These are phyloP conservation scores for Monodelphis domestica DNA, from an alignment of 2,797 vertebrate genomes.

Conservation along the genomic window DNA sequence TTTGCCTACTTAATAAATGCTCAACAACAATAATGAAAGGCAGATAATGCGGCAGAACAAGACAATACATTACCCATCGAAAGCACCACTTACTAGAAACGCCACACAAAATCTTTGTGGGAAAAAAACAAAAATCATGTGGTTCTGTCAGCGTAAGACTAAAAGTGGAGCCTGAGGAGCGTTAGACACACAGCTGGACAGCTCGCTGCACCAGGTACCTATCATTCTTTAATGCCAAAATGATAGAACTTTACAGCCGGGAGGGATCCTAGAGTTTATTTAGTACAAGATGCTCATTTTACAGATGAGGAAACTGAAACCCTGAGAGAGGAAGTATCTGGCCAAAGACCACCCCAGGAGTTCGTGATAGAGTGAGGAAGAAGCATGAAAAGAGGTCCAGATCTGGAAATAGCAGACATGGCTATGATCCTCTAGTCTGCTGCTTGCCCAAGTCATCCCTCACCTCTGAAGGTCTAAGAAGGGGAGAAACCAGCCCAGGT, in stretches of 20 bases:
- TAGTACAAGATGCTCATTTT: not conserved
- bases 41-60: not conserved
- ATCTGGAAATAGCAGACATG: not conserved
- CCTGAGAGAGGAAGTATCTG: not conserved
- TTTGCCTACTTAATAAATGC: not conserved
- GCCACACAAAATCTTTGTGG: not conserved
- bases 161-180: not conserved
- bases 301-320: not conserved
- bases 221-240: not conserved
- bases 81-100: conserved; percentile 32
- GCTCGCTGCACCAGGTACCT: not conserved
- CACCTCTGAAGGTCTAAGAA: too few relatives aligned
- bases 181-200: not conserved
- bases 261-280: not conserved
- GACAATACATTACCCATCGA: conserved; percentile 6
- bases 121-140: conserved; percentile 18
- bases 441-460: too few relatives aligned
- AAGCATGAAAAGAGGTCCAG: not conserved
- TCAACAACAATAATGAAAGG: conserved; percentile 39
- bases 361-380: not conserved
- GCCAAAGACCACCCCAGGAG: not conserved
- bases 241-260: not conserved
- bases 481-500: too few relatives aligned
- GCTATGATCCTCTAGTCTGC: too few relatives aligned
- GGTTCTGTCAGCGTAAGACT: conserved; percentile 1